These are phyloP conservation scores for Tetranychus piercei DNA, from an alignment of 2,888 invertebrate species.

Conservation along the genomic window DNA sequence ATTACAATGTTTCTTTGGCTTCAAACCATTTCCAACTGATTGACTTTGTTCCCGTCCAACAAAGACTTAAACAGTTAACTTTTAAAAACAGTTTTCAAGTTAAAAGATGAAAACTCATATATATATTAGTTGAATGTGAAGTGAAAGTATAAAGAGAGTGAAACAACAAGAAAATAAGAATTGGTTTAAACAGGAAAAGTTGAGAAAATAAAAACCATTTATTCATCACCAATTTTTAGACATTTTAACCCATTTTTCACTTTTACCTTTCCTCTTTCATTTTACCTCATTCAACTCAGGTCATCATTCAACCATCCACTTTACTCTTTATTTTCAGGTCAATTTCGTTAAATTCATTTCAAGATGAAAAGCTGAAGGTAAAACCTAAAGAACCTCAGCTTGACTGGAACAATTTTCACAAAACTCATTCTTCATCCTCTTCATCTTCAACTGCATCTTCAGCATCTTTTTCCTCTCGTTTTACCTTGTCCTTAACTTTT, in stretches of 20 bases:
- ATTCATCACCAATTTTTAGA: conserved; percentile 3
- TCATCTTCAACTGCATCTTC: too few relatives aligned
- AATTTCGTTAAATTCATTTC: too few relatives aligned
- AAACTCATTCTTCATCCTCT: too few relatives aligned
- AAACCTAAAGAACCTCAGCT: too few relatives aligned
- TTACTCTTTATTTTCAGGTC: too few relatives aligned
- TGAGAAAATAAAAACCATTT: background rate
- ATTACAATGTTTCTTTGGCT: background rate
- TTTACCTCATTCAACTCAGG: background rate
- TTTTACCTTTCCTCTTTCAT: background rate
- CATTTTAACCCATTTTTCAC: conserved; percentile 8
- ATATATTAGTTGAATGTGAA: background rate
- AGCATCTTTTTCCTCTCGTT: too few relatives aligned
- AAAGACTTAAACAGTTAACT: background rate
- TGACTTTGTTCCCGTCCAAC: background rate
- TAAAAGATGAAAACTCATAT: too few relatives aligned
- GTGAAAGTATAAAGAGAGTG: background rate
- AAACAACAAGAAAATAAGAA: background rate
- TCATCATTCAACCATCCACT: background rate
- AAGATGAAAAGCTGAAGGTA: too few relatives aligned
- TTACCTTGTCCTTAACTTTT: too few relatives aligned
- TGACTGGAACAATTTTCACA: too few relatives aligned
- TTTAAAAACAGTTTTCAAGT: too few relatives aligned
- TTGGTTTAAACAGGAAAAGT: too few relatives aligned
- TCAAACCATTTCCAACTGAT: background rate